Conservation (phyloP, 2,113 vertebrate species). For the Elephas maximus region DNA sequence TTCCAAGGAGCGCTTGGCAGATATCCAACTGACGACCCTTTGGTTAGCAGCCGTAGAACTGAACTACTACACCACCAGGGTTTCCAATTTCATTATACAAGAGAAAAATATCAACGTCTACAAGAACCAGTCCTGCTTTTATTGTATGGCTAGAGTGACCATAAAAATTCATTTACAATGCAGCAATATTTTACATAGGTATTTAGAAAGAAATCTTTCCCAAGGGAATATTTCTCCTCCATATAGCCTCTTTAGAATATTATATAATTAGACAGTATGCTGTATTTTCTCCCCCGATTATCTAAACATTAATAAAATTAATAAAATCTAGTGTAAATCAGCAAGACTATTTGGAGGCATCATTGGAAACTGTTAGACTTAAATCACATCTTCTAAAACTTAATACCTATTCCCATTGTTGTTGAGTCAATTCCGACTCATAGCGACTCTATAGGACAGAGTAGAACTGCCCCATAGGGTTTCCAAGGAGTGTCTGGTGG, state of each 20-base stretch:
- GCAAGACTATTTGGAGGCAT: background rate
- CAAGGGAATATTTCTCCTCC: background rate
- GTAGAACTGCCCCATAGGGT: too few relatives aligned
- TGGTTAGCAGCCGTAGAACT: too few relatives aligned
- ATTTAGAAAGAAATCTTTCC: conserved; percentile 39
- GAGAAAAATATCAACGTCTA: conserved; percentile 36
- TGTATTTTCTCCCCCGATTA: background rate
- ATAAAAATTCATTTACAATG: conserved; percentile 19
- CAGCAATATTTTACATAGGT: background rate
- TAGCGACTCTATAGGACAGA: too few relatives aligned
- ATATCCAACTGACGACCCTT: too few relatives aligned
- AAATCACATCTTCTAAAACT: background rate
- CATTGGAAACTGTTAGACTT: background rate
- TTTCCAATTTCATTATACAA: background rate
- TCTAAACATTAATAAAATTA: conserved; percentile 21
- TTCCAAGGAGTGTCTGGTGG: too few relatives aligned
- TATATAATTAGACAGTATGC: background rate
- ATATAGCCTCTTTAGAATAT: background rate
- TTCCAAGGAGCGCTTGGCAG: too few relatives aligned
- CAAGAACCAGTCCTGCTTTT: background rate
- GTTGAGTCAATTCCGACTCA: too few relatives aligned
- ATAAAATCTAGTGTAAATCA: background rate
- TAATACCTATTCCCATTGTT: background rate
- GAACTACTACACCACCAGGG: too few relatives aligned
- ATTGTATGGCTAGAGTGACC: background rate